Conservation (phyloP, 1,140 invertebrate species). For the Rhagoletis zephyria region DNA sequence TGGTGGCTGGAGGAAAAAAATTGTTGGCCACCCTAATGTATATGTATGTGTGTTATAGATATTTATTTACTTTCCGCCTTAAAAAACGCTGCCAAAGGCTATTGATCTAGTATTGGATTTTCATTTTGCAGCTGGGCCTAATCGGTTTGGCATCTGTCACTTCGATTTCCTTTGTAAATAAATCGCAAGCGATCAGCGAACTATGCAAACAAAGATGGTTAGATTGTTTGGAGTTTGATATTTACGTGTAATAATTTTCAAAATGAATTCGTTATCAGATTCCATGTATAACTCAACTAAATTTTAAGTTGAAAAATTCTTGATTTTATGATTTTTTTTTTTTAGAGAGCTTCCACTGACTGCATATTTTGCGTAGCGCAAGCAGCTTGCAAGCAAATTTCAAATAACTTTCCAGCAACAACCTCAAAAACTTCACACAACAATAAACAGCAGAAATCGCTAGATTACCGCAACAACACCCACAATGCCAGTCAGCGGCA, state of each 20-base stretch:
- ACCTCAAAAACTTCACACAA: background rate
- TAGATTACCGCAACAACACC: conserved; percentile 22
- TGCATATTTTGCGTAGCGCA: no score
- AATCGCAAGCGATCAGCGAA: background rate
- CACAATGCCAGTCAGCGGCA: background rate
- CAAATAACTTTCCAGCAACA: background rate
- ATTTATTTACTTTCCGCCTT: background rate
- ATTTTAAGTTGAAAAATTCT: no score
- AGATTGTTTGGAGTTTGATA: no score
- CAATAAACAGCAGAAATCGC: conserved; percentile 10
- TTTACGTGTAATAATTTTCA: no score
- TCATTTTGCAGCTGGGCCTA: conserved; percentile 1
- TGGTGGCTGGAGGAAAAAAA: no score
- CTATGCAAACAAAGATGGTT: background rate
- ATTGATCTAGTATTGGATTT: background rate
- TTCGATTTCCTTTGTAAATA: background rate
- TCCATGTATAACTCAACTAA: no score
- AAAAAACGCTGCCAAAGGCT: background rate
- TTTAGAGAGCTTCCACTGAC: no score
- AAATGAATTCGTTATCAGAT: no score
- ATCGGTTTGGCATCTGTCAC: conserved; percentile 11
- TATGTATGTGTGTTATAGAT: no score
- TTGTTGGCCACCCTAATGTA: no score
- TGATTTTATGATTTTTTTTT: no score
- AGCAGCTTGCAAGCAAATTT: no score